A percentile compares a stretch with the other conserved stretches of the same genome.
These are phyloP conservation scores for Echiichthys vipera DNA, from an alignment of 2,797 vertebrate species.

Conservation along the genomic window DNA sequence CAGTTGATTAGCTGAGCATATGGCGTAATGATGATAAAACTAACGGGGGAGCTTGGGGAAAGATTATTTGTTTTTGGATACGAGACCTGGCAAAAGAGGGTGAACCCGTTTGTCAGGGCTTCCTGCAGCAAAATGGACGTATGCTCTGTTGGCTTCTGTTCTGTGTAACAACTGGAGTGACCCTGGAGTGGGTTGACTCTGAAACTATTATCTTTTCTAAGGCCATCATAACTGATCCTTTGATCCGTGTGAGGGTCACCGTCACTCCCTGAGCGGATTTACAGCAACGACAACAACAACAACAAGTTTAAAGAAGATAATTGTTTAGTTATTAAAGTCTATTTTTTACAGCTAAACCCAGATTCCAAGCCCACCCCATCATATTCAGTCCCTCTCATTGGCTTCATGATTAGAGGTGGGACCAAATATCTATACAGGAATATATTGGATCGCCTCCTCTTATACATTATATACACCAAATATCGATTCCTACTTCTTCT, in stretches of 20 bases:
- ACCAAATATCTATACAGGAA: too few relatives aligned
- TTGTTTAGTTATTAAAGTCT: background rate
- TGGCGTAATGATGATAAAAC: constrained; percentile 31
- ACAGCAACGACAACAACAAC: constrained; percentile 9
- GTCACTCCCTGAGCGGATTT: constrained; percentile 41
- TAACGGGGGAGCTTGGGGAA: background rate
- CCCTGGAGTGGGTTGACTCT: constrained; percentile 26
- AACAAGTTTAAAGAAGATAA: too few relatives aligned
- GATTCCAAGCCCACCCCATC: background rate
- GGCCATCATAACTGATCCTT: constrained; percentile 45
- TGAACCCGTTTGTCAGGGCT: background rate
- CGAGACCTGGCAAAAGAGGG: constrained; percentile 15
- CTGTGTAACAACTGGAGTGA: constrained; percentile 27
- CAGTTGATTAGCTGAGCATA: constrained; percentile 10
- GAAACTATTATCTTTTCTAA: constrained; percentile 45
- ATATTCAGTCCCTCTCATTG: background rate
- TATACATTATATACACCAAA: too few relatives aligned
- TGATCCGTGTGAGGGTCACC: constrained; percentile 38
- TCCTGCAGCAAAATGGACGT: constrained; percentile 22
- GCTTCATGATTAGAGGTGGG: too few relatives aligned
- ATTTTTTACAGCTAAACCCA: background rate
- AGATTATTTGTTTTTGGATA: constrained; percentile 22
- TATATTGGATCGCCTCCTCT: too few relatives aligned
- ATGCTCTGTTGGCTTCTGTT: constrained; percentile 19
- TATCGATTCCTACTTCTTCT: too few relatives aligned